Evolutionary conservation across 2,797 vertebrate species (phyloP), one percentile per base, ranked within the genome.

Genomic region (Acanthurus leucopareius): DNA sequence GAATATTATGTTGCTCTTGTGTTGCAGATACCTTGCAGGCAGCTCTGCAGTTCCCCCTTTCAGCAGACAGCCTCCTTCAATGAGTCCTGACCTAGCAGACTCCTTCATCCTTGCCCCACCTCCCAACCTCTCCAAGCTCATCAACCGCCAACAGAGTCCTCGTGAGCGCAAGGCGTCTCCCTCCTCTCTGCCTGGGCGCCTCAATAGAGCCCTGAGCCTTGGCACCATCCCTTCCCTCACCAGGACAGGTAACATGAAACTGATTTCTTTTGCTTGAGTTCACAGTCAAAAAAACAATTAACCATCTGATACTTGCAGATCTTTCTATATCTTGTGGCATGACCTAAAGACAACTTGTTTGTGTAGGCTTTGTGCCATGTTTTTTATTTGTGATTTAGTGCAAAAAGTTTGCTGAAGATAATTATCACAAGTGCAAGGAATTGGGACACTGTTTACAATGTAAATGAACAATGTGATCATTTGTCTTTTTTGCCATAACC

Each of bases 161-260:
- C 92, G 94, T 0, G 94, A 96, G 3, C 95, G 92, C 15, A 96
- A 94, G 77, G 88, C 94, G 0, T 97, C 96, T 0, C 96, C 97
- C 0, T 97, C 97, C 32, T 98, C 97, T 0, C 94, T 99, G 54
- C 97, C 98, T 0, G 96, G 97, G 3, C 97, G 97, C 2, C 96
- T 99, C 81, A 97, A 94, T 94, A 92, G 97, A 80, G 98, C 97
- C 0, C 97, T 99, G 1, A 96, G 96, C 0, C 94, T 99, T 58
- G 98, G 98, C 49, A 99, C 98, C 52, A 97, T 97, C 4, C 98
- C 97, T 25, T 94, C 97, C 19, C 93, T 99, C 73, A 95, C 94
- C 20, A 93, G 96, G 63, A 91, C 97, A 90, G 97, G 98, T 99
- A 93, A 94, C n/a, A 1, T 2, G 2, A 0, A 40, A 3, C 28